Conservation (phyloP, 2,113 vertebrate genomes). For the Barbus barbus region DNA sequence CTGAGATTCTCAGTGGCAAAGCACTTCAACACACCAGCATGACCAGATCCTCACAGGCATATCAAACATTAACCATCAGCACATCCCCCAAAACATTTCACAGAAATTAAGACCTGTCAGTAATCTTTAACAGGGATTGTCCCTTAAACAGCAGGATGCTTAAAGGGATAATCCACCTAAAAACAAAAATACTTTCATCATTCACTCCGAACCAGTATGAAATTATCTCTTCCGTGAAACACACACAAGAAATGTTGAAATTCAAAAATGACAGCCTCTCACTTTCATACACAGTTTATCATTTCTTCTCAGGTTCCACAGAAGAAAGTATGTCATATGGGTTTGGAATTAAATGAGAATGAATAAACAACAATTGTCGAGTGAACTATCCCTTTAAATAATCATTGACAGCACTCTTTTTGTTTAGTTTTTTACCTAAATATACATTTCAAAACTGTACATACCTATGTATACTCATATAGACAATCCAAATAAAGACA, state of each 20-base stretch:
- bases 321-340: neutral
- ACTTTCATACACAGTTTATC: neutral
- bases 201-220: neutral
- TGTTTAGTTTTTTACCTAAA: slow-evolving; percentile 1
- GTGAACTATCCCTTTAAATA: neutral
- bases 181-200: neutral
- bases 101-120: slow-evolving; percentile 25
- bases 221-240: neutral
- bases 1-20: slow-evolving; percentile 37
- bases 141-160: slow-evolving; percentile 43
- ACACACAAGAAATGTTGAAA: neutral
- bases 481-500: neutral
- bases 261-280: neutral
- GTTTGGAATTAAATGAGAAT: too few species aligned
- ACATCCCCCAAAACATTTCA: slow-evolving; percentile 13
- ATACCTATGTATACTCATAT: slow-evolving; percentile 25
- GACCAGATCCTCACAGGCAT: slow-evolving; percentile 28
- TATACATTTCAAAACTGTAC: slow-evolving; percentile 46
- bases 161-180: neutral
- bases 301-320: neutral
- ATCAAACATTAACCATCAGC: neutral
- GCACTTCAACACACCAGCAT: slow-evolving; percentile 41
- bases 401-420: neutral
- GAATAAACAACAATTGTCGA: too few species aligned
- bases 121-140: slow-evolving; percentile 32